phyloP scores from a whole-genome alignment of 2,797 vertebrate genomes.

The Momotus momota region DNA sequence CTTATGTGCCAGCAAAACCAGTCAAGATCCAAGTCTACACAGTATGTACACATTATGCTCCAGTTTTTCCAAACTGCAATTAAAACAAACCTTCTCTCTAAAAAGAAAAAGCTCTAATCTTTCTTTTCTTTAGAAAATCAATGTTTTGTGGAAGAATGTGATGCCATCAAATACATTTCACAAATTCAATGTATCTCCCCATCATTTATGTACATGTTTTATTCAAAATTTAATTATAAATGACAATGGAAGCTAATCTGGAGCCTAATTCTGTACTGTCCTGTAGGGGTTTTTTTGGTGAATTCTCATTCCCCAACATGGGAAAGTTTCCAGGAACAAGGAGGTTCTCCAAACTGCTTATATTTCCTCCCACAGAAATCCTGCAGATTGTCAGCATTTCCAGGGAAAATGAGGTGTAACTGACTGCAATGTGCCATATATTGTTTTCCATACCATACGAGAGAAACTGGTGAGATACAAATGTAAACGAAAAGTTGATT shows the following conservation, averaged over 20 bases:
- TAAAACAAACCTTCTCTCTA: background rate
- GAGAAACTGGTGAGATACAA: background rate
- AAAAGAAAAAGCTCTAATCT: background rate
- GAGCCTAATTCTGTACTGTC: background rate
- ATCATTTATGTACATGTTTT: background rate
- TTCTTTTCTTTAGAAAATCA: background rate
- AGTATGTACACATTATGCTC: background rate
- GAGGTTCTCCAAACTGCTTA: background rate
- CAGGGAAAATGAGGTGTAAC: background rate
- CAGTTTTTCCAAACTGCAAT: background rate
- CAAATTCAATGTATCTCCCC: background rate
- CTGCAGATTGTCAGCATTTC: background rate
- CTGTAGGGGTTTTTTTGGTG: background rate
- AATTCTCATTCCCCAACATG: background rate
- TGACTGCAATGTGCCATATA: background rate
- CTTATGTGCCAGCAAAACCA: background rate
- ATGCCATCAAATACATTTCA: background rate
- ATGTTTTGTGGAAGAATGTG: background rate
- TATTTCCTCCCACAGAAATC: background rate
- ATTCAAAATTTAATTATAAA: background rate
- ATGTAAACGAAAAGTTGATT: background rate
- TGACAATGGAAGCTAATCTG: background rate
- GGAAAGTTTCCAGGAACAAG: background rate
- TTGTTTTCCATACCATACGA: fast-evolving
- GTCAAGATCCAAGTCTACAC: background rate